These are phyloP conservation scores for Xestia sexstrigata DNA, from an alignment of 2,888 invertebrate genomes.

Conservation along the genomic window DNA sequence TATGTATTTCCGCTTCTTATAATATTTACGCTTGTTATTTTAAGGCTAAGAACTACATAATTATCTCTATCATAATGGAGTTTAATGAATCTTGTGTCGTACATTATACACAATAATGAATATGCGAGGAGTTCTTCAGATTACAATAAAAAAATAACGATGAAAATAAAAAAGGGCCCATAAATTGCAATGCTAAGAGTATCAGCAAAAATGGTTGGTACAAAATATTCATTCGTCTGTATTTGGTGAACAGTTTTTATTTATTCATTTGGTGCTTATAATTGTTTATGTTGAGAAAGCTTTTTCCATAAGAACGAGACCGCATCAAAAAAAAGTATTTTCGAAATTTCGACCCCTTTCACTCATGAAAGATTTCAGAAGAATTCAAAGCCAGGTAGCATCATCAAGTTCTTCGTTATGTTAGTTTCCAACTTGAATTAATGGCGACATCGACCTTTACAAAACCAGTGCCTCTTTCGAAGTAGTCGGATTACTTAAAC, in stretches of 20 bases:
- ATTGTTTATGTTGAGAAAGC: not conserved
- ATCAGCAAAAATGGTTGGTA: not conserved
- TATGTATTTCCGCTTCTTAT: too few relatives aligned
- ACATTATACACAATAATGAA: not conserved
- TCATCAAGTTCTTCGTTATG: not conserved
- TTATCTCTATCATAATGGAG: not conserved
- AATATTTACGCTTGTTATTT: not conserved
- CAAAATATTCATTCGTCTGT: not conserved
- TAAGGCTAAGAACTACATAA: not conserved
- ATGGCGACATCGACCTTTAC: conserved; percentile 4
- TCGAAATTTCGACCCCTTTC: not conserved
- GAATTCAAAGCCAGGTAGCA: not conserved
- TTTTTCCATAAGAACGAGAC: not conserved
- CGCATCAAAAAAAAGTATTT: not conserved
- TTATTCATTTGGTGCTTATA: not conserved
- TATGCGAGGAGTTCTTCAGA: not conserved
- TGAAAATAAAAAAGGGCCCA: not conserved
- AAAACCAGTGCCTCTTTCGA: conserved; percentile 2
- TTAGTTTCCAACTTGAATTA: not conserved
- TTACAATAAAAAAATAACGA: not conserved
- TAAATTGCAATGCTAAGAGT: not conserved
- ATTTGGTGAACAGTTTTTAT: not conserved
- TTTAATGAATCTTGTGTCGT: not conserved
- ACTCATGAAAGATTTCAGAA: not conserved
- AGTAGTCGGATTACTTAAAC: conserved; percentile 28